Percentiles rank a stretch among this genome's conserved stretches.
phyloP scores from a whole-genome alignment of 2,113 vertebrate species.

The Taxidea taxus region DNA sequence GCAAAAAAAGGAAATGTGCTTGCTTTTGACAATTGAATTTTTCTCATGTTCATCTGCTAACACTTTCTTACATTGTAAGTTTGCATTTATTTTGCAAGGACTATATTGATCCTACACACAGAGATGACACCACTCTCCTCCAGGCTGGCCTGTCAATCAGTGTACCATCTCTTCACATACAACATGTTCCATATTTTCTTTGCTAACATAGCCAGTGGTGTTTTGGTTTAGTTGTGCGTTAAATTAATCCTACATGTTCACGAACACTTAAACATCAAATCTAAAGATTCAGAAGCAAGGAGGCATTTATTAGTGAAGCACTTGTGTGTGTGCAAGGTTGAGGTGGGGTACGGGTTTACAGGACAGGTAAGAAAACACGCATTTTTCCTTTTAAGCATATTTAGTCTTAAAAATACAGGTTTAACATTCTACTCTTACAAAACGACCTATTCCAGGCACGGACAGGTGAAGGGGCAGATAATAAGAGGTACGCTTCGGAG shows the following conservation, averaged over 20 bases:
- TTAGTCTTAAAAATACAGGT: conserved; percentile 15
- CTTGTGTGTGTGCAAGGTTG: neutral
- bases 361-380: neutral
- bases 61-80: conserved; percentile 71
- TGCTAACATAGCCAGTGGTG: conserved; percentile 81
- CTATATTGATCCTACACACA: conserved; percentile 75
- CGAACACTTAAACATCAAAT: conserved; percentile 69
- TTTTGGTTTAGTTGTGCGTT: conserved; percentile 75
- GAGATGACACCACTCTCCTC: conserved; percentile 76
- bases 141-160: conserved; percentile 81
- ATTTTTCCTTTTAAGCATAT: neutral
- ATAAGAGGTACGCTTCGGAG: conserved; percentile 4
- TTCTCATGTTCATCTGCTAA: conserved; percentile 78
- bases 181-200: conserved; percentile 80
- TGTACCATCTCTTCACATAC: conserved; percentile 75
- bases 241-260: conserved; percentile 74
- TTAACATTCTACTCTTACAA: neutral
- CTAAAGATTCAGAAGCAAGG: conserved; percentile 42
- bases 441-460: neutral
- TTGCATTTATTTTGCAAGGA: conserved; percentile 80
- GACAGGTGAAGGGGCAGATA: conserved; percentile 1
- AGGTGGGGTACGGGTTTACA: neutral
- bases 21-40: conserved; percentile 73
- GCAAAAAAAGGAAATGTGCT: conserved; percentile 57
- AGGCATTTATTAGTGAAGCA: neutral